Evolutionary conservation across 2,113 vertebrate genomes (phyloP).

Genomic region (Epinephelus fuscoguttatus): DNA sequence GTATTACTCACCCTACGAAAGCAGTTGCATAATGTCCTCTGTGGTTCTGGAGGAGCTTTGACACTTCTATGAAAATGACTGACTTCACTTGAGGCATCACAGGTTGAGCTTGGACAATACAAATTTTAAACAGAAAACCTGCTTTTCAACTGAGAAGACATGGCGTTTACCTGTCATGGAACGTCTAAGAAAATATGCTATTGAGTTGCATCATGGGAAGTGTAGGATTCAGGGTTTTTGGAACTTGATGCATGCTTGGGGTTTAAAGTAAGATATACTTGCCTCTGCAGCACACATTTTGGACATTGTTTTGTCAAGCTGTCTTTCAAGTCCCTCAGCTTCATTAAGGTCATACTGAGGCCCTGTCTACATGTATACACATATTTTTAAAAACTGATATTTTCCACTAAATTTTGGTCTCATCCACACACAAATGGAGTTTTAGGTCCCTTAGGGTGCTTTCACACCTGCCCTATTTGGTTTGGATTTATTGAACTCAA

Average conservation of each 20-base stretch:
- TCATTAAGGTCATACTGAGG: neutral
- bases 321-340: neutral
- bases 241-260: neutral
- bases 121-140: neutral
- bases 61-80: neutral
- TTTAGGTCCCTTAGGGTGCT: no score
- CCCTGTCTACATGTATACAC: no score
- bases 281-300: neutral
- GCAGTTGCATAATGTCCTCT: neutral
- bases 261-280: neutral
- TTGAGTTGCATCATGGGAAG: conserved; percentile 1
- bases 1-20: neutral
- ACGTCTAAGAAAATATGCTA: neutral
- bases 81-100: neutral
- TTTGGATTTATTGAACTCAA: no score
- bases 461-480: no score
- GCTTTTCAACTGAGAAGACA: neutral
- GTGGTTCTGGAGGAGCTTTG: neutral
- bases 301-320: neutral
- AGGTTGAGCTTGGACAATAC: neutral
- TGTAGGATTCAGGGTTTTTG: no score
- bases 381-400: no score
- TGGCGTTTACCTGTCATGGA: neutral
- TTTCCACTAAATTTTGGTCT: no score
- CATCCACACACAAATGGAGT: no score